These are phyloP conservation scores for Polymixis flavicincta DNA, from an alignment of 2,888 invertebrate species.

Conservation along the genomic window DNA sequence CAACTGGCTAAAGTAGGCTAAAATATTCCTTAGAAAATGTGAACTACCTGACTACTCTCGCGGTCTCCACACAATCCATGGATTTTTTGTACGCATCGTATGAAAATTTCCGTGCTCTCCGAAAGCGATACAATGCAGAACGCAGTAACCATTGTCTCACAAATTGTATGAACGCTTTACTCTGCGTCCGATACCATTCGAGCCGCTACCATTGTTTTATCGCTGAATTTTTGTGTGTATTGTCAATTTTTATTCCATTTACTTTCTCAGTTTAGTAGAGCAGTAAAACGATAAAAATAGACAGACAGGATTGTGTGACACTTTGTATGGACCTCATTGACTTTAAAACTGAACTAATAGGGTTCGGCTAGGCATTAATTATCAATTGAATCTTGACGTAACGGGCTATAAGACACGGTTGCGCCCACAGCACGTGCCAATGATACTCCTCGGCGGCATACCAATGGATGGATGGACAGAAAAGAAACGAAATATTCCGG, in stretches of 20 bases:
- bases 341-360: not conserved
- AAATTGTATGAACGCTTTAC: slow-evolving; percentile 22
- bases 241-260: not conserved
- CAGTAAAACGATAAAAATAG: not conserved
- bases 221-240: not conserved
- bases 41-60: not conserved
- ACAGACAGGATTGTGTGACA: no score
- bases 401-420: not conserved
- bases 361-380: not conserved
- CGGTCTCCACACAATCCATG: not conserved
- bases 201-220: slow-evolving; percentile 5
- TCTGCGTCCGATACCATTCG: slow-evolving; percentile 5
- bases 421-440: not conserved
- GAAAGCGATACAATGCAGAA: slow-evolving; percentile 6
- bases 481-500: not conserved
- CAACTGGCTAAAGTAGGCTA: not conserved
- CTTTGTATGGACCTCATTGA: not conserved
- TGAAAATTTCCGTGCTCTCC: slow-evolving; percentile 3
- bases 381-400: not conserved
- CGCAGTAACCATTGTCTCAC: not conserved
- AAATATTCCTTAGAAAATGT: no score
- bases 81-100: not conserved
- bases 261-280: not conserved
- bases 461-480: not conserved
- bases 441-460: not conserved